A percentile compares a stretch with the other conserved stretches of the same genome.
Conservation (phyloP, 2,888 invertebrate species). For the Conops quadrifasciatus region DNA sequence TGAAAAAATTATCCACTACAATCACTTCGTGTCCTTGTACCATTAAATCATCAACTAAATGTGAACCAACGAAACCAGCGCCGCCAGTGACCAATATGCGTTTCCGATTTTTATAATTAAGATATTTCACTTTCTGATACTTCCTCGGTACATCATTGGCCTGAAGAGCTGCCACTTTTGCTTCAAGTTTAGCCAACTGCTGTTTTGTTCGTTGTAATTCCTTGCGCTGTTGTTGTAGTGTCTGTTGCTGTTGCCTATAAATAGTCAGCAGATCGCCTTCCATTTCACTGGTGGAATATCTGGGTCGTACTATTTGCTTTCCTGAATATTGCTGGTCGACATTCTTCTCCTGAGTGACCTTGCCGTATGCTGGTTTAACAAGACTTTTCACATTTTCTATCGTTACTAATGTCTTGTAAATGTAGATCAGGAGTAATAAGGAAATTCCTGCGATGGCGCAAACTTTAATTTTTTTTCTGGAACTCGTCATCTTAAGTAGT, state of each 20-base stretch:
- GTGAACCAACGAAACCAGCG: slow-evolving; percentile 99
- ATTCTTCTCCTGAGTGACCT: neutral
- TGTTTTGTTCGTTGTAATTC: slow-evolving; percentile 72
- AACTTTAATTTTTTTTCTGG: slow-evolving; percentile 55
- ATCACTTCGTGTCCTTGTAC: slow-evolving; percentile 95
- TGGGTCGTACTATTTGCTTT: neutral
- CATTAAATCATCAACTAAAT: slow-evolving; percentile 96
- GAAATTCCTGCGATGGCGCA: slow-evolving; percentile 46
- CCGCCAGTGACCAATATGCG: slow-evolving; percentile 95
- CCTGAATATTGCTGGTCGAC: neutral
- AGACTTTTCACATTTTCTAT: slow-evolving; percentile 3
- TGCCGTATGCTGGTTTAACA: neutral
- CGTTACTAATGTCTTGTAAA: slow-evolving; percentile 50
- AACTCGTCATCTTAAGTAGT: slow-evolving; percentile 47
- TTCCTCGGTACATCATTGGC: slow-evolving; percentile 76
- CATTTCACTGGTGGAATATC: slow-evolving; percentile 38
- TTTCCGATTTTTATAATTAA: slow-evolving; percentile 91
- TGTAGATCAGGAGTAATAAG: slow-evolving; percentile 49
- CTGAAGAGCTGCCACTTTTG: slow-evolving; percentile 77
- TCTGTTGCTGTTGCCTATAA: slow-evolving; percentile 48
- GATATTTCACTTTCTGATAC: slow-evolving; percentile 89
- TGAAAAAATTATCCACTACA: slow-evolving; percentile 98
- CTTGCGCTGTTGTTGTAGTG: slow-evolving; percentile 52
- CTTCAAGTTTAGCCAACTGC: slow-evolving; percentile 74
- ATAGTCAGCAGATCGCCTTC: slow-evolving; percentile 44